A percentile compares a stretch with the other conserved stretches of the same genome.
Evolutionary conservation across 2,797 vertebrate species (phyloP).

Genomic region (Cossypha dichroa): DNA sequence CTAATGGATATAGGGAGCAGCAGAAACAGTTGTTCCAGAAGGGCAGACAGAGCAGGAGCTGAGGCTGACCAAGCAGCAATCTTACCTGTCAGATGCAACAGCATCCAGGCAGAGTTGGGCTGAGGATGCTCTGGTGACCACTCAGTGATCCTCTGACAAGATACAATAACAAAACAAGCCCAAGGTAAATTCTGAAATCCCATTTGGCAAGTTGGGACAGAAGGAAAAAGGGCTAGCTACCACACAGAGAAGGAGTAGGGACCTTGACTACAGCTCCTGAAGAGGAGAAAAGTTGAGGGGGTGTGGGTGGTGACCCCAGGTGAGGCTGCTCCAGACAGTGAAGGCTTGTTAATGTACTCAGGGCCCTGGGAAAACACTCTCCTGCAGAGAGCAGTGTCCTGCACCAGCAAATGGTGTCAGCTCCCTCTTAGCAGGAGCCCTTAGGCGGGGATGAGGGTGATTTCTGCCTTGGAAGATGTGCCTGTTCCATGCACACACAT

Average conservation of each 20-base stretch:
- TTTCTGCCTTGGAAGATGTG: not conserved
- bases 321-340: not conserved
- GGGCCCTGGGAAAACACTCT: not conserved
- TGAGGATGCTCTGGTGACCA: too few species aligned
- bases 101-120: not conserved
- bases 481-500: too few species aligned
- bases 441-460: not conserved
- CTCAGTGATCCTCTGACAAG: not conserved
- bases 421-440: not conserved
- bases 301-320: not conserved
- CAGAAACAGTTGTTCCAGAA: not conserved
- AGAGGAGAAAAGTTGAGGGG: not conserved
- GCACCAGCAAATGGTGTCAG: not conserved
- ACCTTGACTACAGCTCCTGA: accelerated
- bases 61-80: not conserved
- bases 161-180: not conserved
- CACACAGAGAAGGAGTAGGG: not conserved
- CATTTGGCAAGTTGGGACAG: not conserved
- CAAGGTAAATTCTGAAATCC: not conserved
- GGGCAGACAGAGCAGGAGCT: not conserved
- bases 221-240: not conserved
- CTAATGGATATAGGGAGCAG: not conserved
- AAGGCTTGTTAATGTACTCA: not conserved
- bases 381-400: not conserved
- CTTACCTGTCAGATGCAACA: not conserved